Evolutionary conservation across 2,113 vertebrate genomes (phyloP).

Genomic region (Hypocryptadius cinnamomeus): DNA sequence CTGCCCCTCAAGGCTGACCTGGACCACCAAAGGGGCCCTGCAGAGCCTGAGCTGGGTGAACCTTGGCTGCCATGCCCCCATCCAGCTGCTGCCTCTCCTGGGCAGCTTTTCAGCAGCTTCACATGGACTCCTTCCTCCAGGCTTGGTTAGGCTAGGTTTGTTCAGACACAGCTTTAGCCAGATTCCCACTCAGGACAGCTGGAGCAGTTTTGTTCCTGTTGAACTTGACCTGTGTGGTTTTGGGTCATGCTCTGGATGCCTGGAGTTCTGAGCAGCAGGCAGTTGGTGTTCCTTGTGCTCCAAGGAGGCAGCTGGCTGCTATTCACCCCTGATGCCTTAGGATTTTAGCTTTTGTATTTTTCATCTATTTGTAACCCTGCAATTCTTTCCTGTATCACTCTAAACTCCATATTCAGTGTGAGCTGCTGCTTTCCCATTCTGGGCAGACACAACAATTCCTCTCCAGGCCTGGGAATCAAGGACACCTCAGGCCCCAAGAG

Average conservation of each 20-base stretch:
- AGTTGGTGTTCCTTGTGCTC: neutral
- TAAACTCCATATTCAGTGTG: neutral
- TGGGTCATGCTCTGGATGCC: neutral
- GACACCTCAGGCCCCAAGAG: neutral
- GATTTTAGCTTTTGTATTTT: neutral
- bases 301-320: neutral
- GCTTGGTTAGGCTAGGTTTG: neutral
- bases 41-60: neutral
- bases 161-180: neutral
- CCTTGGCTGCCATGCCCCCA: neutral
- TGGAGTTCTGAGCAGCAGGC: neutral
- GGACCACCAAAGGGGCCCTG: neutral
- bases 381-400: neutral
- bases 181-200: neutral
- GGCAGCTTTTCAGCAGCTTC: no score
- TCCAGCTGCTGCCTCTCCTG: neutral
- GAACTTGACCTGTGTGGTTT: neutral
- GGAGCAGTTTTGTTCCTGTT: neutral
- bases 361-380: neutral
- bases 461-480: no score
- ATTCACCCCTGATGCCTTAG: neutral
- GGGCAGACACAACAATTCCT: neutral
- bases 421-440: neutral
- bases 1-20: neutral
- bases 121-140: neutral